These are phyloP conservation scores for Coregonus sp. DNA, from an alignment of 2,797 vertebrate genomes.

Conservation along the genomic window DNA sequence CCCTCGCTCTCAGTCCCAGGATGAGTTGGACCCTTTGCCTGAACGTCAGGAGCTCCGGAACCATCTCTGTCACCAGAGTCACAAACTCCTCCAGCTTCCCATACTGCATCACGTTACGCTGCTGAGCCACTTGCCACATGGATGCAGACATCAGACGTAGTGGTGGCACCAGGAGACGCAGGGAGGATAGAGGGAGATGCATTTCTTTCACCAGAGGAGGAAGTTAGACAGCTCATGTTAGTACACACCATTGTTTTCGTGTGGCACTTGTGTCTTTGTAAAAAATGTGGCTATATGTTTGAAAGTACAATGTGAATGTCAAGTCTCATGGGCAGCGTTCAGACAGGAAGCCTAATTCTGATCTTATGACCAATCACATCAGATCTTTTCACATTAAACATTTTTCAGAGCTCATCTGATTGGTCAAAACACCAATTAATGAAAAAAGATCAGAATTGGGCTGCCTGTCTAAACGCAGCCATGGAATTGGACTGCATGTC, in stretches of 20 bases:
- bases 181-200: slow-evolving; percentile 29
- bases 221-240: neutral
- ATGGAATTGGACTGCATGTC: too few species aligned
- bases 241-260: neutral
- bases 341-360: too few species aligned
- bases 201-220: slow-evolving; percentile 16
- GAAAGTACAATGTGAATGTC: too few species aligned
- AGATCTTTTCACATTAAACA: too few species aligned
- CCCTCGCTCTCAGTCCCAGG: slow-evolving; percentile 72
- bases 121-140: slow-evolving; percentile 64
- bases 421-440: too few species aligned
- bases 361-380: too few species aligned
- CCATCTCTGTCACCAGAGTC: slow-evolving; percentile 51
- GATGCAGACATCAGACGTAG: slow-evolving; percentile 64
- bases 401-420: too few species aligned
- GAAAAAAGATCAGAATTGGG: too few species aligned
- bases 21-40: slow-evolving; percentile 68
- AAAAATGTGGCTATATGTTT: neutral
- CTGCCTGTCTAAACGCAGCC: too few species aligned
- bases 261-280: neutral
- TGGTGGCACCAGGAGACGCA: slow-evolving; percentile 43
- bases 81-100: slow-evolving; percentile 70
- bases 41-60: slow-evolving; percentile 67
- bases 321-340: too few species aligned
- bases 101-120: slow-evolving; percentile 57